Percentiles rank a stretch among this genome's conserved stretches.
Conservation (phyloP, 2,888 invertebrate genomes). For the Mythimna ferrago region DNA sequence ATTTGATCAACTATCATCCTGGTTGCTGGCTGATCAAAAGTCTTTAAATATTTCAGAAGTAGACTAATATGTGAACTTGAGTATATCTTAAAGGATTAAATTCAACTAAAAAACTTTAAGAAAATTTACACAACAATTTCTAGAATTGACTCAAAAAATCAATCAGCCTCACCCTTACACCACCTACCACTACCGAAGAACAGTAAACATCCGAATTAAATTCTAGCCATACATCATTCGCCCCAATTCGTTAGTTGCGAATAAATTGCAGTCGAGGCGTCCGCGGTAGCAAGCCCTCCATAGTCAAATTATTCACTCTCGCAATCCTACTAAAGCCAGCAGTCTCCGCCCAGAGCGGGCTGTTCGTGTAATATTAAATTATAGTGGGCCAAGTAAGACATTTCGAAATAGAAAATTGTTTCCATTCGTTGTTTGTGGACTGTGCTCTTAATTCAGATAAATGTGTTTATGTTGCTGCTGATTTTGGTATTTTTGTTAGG, state of each 20-base stretch:
- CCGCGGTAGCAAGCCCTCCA: constrained; percentile 79
- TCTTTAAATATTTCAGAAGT: too few relatives aligned
- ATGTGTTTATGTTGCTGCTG: constrained; percentile 64
- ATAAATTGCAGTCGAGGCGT: constrained; percentile 82
- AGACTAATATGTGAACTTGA: too few relatives aligned
- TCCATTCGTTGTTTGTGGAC: constrained; percentile 69
- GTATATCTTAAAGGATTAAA: too few relatives aligned
- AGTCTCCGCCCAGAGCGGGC: constrained; percentile 74
- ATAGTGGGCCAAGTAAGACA: constrained; percentile 85
- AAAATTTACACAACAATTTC: background rate
- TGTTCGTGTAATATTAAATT: constrained; percentile 89
- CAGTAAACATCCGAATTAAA: constrained; percentile 71
- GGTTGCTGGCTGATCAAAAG: too few relatives aligned
- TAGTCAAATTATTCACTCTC: constrained; percentile 89
- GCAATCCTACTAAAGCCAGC: constrained; percentile 86
- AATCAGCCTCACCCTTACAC: constrained; percentile 9
- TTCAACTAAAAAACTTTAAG: too few relatives aligned
- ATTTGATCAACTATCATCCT: too few relatives aligned
- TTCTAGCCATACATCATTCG: constrained; percentile 76
- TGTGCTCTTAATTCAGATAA: constrained; percentile 67
- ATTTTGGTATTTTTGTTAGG: constrained; percentile 36
- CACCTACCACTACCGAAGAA: constrained; percentile 42
- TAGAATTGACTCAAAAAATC: constrained; percentile 15
- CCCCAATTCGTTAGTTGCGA: constrained; percentile 78
- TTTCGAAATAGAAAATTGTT: constrained; percentile 87